Evolutionary conservation across 2,113 vertebrate species (phyloP).

Genomic region (Climacteris rufus): DNA sequence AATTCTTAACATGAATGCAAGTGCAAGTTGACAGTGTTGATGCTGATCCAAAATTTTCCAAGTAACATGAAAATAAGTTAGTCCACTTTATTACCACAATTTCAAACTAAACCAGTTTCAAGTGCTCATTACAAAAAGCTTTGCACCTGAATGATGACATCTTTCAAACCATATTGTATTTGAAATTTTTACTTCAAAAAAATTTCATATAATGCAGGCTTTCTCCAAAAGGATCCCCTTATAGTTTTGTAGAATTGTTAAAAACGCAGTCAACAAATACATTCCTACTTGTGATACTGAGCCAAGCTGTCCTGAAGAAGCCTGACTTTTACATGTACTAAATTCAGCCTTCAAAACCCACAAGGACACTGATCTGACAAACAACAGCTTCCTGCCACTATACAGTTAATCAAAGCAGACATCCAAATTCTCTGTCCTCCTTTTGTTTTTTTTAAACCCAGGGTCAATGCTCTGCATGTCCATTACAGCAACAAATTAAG

Average conservation of each 20-base stretch:
- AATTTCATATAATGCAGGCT: background rate
- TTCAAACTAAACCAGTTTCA: background rate
- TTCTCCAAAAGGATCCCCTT: background rate
- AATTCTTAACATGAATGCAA: accelerated
- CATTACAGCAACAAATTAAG: background rate
- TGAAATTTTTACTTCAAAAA: background rate
- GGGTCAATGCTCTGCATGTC: background rate
- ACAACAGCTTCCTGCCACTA: background rate
- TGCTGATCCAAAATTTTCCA: background rate
- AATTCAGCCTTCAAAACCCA: background rate
- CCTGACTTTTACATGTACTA: background rate
- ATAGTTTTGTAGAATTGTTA: background rate
- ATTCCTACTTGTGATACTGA: background rate
- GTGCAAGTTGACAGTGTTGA: too few relatives aligned
- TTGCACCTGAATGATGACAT: background rate
- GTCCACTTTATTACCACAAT: background rate
- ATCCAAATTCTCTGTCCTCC: background rate
- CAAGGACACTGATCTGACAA: background rate
- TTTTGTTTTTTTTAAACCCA: background rate
- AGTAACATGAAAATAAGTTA: background rate
- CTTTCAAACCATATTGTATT: background rate
- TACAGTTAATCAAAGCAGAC: background rate
- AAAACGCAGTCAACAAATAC: background rate
- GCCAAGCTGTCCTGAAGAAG: background rate
- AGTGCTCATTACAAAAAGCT: background rate